These are phyloP conservation scores for Pheosia gnoma DNA, from an alignment of 2,888 invertebrate species.

Conservation along the genomic window DNA sequence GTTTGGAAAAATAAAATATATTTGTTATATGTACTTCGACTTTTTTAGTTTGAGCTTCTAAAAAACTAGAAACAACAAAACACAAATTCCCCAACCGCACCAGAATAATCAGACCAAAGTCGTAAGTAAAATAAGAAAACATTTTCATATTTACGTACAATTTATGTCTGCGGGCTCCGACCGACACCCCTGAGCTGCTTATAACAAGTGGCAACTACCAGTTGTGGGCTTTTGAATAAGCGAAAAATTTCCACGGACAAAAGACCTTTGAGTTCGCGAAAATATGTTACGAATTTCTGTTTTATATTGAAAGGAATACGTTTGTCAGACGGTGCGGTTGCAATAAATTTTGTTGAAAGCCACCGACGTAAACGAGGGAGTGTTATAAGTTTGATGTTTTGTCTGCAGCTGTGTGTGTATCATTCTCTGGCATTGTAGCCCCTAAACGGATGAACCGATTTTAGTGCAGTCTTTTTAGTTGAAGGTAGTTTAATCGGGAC, in stretches of 20 bases:
- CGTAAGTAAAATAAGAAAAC: conserved; percentile 7
- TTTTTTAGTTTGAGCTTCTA: not conserved
- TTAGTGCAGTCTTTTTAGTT: too few species aligned
- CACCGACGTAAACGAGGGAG: too few species aligned
- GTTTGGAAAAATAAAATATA: too few species aligned
- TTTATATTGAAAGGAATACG: conserved; percentile 13
- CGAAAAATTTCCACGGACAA: conserved; percentile 27
- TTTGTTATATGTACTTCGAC: not conserved
- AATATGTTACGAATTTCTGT: conserved; percentile 23
- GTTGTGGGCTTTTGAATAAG: conserved; percentile 20
- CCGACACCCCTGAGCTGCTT: conserved; percentile 9
- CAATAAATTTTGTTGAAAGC: not conserved
- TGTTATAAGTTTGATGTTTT: too few species aligned
- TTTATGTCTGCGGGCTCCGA: conserved; percentile 11
- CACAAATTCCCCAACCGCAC: not conserved
- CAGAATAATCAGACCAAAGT: not conserved
- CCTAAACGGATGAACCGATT: too few species aligned
- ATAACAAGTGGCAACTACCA: conserved; percentile 18
- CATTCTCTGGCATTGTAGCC: too few species aligned
- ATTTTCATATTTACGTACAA: conserved; percentile 9
- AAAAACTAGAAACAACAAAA: not conserved
- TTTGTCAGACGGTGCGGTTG: conserved; percentile 19
- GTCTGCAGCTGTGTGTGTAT: too few species aligned
- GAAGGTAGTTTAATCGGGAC: too few species aligned
- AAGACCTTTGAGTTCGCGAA: conserved; percentile 22